Evolutionary conservation across 2,888 invertebrate genomes (phyloP), one percentile per base, ranked within the genome.

Genomic region (Pyrrhosoma nymphula): DNA sequence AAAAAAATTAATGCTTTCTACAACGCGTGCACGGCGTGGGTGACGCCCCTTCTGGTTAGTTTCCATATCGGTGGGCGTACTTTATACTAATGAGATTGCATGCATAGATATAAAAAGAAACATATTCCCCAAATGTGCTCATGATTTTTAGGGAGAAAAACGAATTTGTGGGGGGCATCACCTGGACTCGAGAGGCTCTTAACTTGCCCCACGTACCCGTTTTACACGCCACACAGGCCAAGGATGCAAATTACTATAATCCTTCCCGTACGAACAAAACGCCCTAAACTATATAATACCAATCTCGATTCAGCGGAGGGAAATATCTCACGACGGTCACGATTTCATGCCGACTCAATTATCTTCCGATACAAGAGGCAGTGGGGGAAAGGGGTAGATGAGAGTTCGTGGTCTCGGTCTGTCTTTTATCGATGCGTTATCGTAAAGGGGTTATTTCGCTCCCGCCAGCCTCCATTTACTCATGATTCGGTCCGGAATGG

Each of bases 241-340:
- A 47, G 14, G 82, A 82, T 82, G 82, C 35, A 82, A 82, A 82
- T 82, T 82, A 82, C 82, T 82, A 82, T 82, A 82, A 82, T 82
- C 82, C 82, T 3, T 18, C 30, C 30, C 30, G 23, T 16, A 35
- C 30, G 82, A 35, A 82, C 82, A 82, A 82, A 82, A 18, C 82
- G 16, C 30, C 35, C 82, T 30, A 20, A 69, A 30, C 82, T 35
- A 35, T 82, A 18, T 82, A 35, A 35, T 35, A 35, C 82, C 35
- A 35, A 82, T 82, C 35, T 82, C 35, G 82, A 82, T 35, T 4
- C 14, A n/a, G 82, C 12, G 82, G 35, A 35, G 35, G 35, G 35
- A 30, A 82, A 82, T 82, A 82, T 82, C 82, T 82, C 82, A 82
- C 82, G 82, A 30, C 82, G 35, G 35, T 35, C 82, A 30, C 82